Evolutionary conservation across 2,113 vertebrate species (phyloP).

Genomic region (Chaetops frenatus): DNA sequence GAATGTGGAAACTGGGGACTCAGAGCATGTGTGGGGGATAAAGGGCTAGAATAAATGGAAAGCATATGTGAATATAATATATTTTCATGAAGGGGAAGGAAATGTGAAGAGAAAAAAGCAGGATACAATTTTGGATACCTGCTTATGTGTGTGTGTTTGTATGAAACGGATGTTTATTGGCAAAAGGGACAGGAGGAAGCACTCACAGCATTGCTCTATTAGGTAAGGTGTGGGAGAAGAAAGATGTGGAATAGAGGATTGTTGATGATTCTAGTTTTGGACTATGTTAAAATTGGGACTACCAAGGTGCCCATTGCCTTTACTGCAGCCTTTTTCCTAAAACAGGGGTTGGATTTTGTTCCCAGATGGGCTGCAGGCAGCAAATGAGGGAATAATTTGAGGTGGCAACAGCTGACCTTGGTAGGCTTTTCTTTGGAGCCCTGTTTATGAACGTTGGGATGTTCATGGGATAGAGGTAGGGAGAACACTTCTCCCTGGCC

Average conservation of each 20-base stretch:
- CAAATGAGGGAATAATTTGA: neutral
- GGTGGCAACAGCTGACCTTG: neutral
- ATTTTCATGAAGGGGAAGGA: neutral
- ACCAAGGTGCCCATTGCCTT: neutral
- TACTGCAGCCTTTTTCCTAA: neutral
- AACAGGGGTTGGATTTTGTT: neutral
- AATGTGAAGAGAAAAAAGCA: neutral
- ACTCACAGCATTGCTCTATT: neutral
- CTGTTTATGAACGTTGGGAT: accelerated
- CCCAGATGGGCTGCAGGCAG: neutral
- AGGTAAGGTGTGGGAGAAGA: neutral
- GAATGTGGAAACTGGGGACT: neutral
- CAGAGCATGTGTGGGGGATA: accelerated
- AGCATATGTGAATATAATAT: neutral
- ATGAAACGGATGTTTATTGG: neutral
- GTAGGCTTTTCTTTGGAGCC: neutral
- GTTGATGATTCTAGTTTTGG: neutral
- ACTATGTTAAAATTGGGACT: neutral
- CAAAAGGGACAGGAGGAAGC: neutral
- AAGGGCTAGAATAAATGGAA: constrained; percentile 20
- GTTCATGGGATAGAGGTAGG: neutral
- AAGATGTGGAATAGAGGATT: neutral
- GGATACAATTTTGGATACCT: neutral
- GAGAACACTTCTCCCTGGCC: neutral
- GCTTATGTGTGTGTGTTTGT: neutral